A percentile compares a stretch with the other conserved stretches of the same genome.
Evolutionary conservation across 2,888 invertebrate genomes (phyloP).

Genomic region (Anticlea derivata): DNA sequence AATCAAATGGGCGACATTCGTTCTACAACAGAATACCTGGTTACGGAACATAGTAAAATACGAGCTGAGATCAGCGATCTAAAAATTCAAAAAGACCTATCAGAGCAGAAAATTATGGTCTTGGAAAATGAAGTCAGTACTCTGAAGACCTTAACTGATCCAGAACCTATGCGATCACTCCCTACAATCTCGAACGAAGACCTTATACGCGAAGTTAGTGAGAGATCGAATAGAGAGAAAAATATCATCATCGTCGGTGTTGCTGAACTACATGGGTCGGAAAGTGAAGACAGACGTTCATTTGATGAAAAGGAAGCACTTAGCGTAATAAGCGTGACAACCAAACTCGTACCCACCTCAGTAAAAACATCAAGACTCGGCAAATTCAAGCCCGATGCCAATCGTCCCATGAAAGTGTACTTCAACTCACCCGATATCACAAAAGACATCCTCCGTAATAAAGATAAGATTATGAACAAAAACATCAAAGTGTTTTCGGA

Average conservation of each 20-base stretch:
- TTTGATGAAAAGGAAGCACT: constrained; percentile 4
- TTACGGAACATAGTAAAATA: background rate
- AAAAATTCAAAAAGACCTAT: background rate
- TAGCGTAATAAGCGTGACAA: background rate
- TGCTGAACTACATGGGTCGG: background rate
- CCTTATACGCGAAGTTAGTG: background rate
- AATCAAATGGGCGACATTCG: background rate
- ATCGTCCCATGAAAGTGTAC: background rate
- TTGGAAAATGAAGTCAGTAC: background rate
- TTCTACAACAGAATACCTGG: background rate
- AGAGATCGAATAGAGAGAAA: constrained; percentile 1
- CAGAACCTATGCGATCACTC: background rate
- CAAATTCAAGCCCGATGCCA: background rate
- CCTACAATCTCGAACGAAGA: background rate
- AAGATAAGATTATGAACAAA: background rate
- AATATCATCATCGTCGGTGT: background rate
- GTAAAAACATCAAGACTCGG: background rate
- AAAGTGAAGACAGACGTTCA: background rate
- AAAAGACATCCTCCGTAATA: background rate
- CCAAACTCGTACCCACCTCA: background rate
- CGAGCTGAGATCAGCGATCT: background rate
- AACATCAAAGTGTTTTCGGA: background rate
- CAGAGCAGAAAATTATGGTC: background rate
- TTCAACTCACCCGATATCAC: background rate
- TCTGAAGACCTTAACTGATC: background rate